A percentile compares a stretch with the other conserved stretches of the same genome.
Conservation (phyloP, 2,113 vertebrate species). For the Petromus typicus region DNA sequence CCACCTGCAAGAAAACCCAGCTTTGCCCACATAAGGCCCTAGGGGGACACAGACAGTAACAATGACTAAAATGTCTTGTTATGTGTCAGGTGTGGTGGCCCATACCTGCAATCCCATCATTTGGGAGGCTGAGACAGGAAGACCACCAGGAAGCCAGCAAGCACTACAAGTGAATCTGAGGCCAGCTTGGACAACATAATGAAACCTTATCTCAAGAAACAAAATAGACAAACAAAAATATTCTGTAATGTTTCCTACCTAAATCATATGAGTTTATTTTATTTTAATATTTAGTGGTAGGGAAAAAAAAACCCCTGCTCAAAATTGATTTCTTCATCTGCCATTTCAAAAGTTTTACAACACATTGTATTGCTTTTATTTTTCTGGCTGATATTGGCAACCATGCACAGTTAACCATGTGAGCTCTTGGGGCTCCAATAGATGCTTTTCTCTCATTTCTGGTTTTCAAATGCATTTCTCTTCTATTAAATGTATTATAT, state of each 20-base stretch:
- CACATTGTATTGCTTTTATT: not conserved
- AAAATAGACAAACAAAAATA: not conserved
- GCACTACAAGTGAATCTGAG: not conserved
- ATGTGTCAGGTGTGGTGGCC: not conserved
- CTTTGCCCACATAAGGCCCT: too few species aligned
- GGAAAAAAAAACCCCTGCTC: not conserved
- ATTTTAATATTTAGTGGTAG: not conserved
- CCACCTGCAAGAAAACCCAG: too few species aligned
- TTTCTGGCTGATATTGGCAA: not conserved
- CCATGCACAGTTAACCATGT: not conserved
- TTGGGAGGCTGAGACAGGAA: not conserved
- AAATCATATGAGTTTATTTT: not conserved
- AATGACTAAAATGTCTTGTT: not conserved
- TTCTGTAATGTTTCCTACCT: not conserved
- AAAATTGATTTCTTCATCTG: conserved; percentile 21
- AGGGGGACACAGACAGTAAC: too few species aligned
- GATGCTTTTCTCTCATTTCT: not conserved
- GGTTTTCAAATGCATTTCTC: conserved; percentile 32
- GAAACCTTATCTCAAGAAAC: not conserved
- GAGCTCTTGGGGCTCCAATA: not conserved
- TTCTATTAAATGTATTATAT: conserved; percentile 23
- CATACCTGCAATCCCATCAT: not conserved
- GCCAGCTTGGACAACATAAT: not conserved
- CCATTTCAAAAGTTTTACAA: not conserved
- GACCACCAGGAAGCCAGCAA: not conserved